Evolutionary conservation across 1,140 invertebrate species (phyloP).

Genomic region (Phenacoccus solenopsis): DNA sequence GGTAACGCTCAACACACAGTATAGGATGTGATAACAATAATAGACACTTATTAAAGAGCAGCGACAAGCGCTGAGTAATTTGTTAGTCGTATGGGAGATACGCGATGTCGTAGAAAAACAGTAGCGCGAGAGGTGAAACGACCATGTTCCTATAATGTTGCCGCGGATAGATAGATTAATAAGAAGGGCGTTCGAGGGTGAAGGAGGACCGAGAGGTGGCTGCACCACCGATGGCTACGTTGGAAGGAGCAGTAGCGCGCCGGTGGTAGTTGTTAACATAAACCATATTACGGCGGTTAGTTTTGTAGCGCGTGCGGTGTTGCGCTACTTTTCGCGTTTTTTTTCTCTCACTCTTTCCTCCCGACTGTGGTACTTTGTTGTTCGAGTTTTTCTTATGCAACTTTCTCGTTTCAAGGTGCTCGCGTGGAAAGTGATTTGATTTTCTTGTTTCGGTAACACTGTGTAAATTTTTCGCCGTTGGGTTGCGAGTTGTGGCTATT

Average conservation of each 20-base stretch:
- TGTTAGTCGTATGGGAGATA: not conserved
- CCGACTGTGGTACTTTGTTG: no score
- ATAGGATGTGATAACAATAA: not conserved
- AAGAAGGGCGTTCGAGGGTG: not conserved
- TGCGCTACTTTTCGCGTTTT: not conserved
- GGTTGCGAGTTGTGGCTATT: no score
- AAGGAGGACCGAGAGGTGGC: not conserved
- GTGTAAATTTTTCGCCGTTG: no score
- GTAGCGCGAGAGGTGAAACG: no score
- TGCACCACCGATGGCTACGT: not conserved
- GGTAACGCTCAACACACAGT: no score
- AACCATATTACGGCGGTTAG: conserved; percentile 1
- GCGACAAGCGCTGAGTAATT: not conserved
- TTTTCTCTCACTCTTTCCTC: not conserved
- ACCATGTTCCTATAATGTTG: no score
- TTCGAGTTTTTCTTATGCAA: no score
- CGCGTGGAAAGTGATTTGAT: no score
- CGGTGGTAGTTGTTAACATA: not conserved
- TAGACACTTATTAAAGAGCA: not conserved
- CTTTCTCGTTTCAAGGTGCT: no score
- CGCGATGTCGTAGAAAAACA: no score
- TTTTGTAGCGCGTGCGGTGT: not conserved
- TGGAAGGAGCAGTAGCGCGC: not conserved
- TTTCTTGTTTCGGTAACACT: no score
- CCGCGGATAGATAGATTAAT: not conserved